Evolutionary conservation across 2,888 invertebrate species (phyloP), one percentile per base, ranked within the genome.

Genomic region (Atethmia centrago): DNA sequence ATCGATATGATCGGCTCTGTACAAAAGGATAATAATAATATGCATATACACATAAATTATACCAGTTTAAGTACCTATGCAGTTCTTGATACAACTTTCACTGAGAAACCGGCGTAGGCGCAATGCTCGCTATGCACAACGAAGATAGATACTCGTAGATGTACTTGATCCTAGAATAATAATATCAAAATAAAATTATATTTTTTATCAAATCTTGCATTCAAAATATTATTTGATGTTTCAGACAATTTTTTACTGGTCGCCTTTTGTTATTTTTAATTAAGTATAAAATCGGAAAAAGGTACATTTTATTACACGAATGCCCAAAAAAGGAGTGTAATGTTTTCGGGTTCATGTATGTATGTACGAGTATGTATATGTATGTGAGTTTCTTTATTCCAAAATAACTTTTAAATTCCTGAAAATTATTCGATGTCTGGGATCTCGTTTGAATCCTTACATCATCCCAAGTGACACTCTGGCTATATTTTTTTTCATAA

Each of bases 51-150:
- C 25, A 55, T 55, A 28, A 19, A 9, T 55, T 56, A 19, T 56
- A 19, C 56, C 28, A 10, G 28, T 19, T 56, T 19, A 28, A 9
- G 31, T 56, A 56, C 53, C 4, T 49, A 49, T 42, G 42, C 25
- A 75, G 53, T 42, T 12, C 67, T 77, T 45, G 62, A 63, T 62
- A 56, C 69, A 76, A 75, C 76, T 77, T 76, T 76, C 76, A 77
- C 77, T 77, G 28, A 28, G 45, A 28, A 47, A 67, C 51, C 56
- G 51, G 62, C 62, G 68, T 7, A 45, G 56, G 62, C 69, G 77
- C 76, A 12, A 36, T 42, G 21, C 19, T 69, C 21, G n/a, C 25
- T n/a, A 2, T 76, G 62, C 49, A 55, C 45, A 55, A 56, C 56
- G 49, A 58, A 58, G 55, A 68, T 75, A 55, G 55, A 76, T 77